Percentiles rank a stretch among this genome's conserved stretches.
Evolutionary conservation across 2,888 invertebrate genomes (phyloP).

Genomic region (Diplazon laetatorius): DNA sequence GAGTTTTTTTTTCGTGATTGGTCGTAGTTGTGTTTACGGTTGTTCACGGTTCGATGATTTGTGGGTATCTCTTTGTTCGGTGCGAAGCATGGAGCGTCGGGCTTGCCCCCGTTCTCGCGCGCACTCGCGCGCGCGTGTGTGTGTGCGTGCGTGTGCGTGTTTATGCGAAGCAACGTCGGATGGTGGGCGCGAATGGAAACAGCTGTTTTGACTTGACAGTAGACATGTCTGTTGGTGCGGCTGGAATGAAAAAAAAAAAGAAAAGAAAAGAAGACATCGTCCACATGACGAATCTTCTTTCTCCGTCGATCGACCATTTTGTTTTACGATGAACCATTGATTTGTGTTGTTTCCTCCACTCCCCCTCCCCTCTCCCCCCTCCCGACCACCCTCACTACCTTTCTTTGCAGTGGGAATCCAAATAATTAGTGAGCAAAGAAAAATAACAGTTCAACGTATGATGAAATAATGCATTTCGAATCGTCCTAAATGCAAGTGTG

Average conservation of each 20-base stretch:
- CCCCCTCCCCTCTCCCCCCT: not conserved
- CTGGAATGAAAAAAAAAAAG: no score
- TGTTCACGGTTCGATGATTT: not conserved
- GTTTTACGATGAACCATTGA: constrained; percentile 26
- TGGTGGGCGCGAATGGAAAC: constrained; percentile 8
- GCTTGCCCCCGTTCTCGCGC: no score
- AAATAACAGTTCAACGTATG: no score
- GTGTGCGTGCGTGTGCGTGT: not conserved
- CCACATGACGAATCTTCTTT: constrained; percentile 1
- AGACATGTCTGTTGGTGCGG: not conserved
- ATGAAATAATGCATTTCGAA: no score
- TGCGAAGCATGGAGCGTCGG: no score
- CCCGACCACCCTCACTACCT: not conserved
- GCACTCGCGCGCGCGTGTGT: no score
- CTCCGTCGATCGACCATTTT: constrained; percentile 27
- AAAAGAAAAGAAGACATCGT: no score
- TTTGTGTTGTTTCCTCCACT: not conserved
- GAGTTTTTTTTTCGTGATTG: not conserved
- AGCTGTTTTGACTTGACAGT: constrained; percentile 39
- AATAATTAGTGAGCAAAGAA: no score
- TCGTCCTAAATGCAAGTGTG: no score
- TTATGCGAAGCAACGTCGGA: not conserved
- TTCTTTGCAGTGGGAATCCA: no score
- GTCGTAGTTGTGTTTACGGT: no score
- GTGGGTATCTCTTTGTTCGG: no score